These are phyloP conservation scores for Uloborus plumipes DNA, from an alignment of 2,888 invertebrate species.

Conservation along the genomic window DNA sequence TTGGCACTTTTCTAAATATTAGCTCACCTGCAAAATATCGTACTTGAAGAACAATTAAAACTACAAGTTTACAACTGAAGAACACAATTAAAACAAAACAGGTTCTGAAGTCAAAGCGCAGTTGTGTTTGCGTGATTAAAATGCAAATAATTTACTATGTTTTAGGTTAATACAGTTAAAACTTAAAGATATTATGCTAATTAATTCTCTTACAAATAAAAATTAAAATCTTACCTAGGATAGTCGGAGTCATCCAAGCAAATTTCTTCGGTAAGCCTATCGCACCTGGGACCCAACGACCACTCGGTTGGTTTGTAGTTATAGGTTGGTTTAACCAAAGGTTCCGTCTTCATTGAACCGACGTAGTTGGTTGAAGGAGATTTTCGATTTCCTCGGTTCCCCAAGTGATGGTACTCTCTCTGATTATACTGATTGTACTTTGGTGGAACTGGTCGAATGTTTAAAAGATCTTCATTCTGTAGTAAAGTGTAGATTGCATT, in stretches of 20 bases:
- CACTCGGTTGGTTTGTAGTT: slow-evolving; percentile 36
- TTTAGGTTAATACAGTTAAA: too few species aligned
- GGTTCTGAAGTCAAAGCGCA: too few species aligned
- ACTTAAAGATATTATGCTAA: too few species aligned
- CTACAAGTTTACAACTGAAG: too few species aligned
- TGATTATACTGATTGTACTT: neutral
- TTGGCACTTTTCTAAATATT: too few species aligned
- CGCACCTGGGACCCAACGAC: slow-evolving; percentile 66
- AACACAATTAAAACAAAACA: too few species aligned
- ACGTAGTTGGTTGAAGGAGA: slow-evolving; percentile 53
- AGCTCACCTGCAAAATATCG: too few species aligned
- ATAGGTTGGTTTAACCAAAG: neutral
- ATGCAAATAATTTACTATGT: too few species aligned
- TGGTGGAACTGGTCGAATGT: neutral
- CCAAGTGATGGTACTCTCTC: neutral
- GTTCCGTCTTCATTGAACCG: slow-evolving; percentile 46
- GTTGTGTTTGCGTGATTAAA: too few species aligned
- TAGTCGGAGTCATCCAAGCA: slow-evolving; percentile 82
- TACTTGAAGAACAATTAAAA: too few species aligned
- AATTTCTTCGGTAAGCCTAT: slow-evolving; percentile 71
- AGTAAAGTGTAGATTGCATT: slow-evolving; percentile 36
- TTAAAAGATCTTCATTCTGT: slow-evolving; percentile 38
- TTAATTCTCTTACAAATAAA: neutral
- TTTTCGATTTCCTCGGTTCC: slow-evolving; percentile 19
- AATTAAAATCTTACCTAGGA: slow-evolving; percentile 78